phyloP scores from a whole-genome alignment of 2,113 vertebrate species.

The Phrynosoma platyrhinos region DNA sequence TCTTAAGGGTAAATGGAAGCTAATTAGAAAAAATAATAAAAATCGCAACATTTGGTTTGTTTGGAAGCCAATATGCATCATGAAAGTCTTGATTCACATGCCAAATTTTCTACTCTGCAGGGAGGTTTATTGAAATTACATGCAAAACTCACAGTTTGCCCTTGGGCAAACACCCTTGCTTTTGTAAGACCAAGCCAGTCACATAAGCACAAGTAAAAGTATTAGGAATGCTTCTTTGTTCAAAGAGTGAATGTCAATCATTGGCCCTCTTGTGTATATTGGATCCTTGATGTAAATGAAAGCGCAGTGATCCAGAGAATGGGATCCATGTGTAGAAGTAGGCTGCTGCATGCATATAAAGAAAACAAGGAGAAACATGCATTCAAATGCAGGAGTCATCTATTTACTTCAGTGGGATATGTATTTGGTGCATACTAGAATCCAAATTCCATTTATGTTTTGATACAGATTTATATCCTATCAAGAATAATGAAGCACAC shows the following conservation, averaged over 20 bases:
- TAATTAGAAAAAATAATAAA: slow-evolving; percentile 75
- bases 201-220: slow-evolving; percentile 45
- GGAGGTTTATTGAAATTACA: slow-evolving; percentile 72
- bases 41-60: slow-evolving; percentile 70
- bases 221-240: slow-evolving; percentile 53
- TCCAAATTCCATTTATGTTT: background rate
- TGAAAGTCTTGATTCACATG: slow-evolving; percentile 61
- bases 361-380: background rate
- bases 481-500: background rate
- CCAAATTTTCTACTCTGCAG: slow-evolving; percentile 59
- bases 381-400: background rate
- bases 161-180: slow-evolving; percentile 68
- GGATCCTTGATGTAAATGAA: slow-evolving; percentile 64
- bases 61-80: slow-evolving; percentile 70
- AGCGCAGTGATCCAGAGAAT: too few relatives aligned
- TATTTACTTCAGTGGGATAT: background rate
- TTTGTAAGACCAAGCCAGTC: slow-evolving; percentile 55
- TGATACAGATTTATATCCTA: background rate
- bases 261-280: slow-evolving; percentile 62
- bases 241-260: slow-evolving; percentile 67
- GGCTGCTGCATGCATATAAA: background rate
- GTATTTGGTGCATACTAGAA: background rate
- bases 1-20: slow-evolving; percentile 78
- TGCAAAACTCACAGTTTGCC: slow-evolving; percentile 74
- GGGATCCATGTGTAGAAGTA: background rate